These are phyloP conservation scores for Psilanteris sp. DNA, from an alignment of 1,140 invertebrate species.

Conservation along the genomic window DNA sequence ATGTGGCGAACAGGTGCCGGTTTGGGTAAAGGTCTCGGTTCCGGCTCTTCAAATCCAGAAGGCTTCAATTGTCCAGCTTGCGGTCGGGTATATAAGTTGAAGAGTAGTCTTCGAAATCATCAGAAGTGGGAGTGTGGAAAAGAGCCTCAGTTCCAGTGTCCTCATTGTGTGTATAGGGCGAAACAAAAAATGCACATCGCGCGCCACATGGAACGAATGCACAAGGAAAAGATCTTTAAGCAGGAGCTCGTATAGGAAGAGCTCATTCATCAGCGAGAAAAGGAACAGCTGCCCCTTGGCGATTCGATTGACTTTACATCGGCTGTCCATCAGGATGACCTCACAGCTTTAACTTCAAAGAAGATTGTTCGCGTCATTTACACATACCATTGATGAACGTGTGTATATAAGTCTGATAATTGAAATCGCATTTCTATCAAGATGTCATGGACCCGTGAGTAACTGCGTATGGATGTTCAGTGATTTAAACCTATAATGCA, in stretches of 20 bases:
- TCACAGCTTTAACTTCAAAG: background rate
- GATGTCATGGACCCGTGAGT: conserved; percentile 33
- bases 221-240: conserved; percentile 85
- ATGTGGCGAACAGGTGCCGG: conserved; percentile 77
- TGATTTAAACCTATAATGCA: conserved; percentile 14
- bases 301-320: background rate
- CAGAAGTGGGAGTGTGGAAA: conserved; percentile 94
- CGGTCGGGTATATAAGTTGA: conserved; percentile 90
- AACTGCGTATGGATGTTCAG: conserved; percentile 21
- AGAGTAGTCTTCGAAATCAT: conserved; percentile 90
- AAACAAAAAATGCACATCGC: conserved; percentile 93
- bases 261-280: conserved; percentile 5
- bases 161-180: conserved; percentile 89
- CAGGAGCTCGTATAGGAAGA: conserved; percentile 76
- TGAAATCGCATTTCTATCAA: background rate
- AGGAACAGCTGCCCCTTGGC: conserved; percentile 9
- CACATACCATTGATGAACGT: background rate
- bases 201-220: conserved; percentile 92
- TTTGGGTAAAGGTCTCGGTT: conserved; percentile 73
- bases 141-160: conserved; percentile 90
- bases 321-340: conserved; percentile 7
- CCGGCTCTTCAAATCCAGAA: conserved; percentile 72
- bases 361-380: background rate
- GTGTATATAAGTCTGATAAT: conserved; percentile 8
- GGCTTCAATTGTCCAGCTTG: conserved; percentile 89